A percentile compares a stretch with the other conserved stretches of the same genome.
Conservation (phyloP, 2,888 invertebrate genomes). For the Nomada fabriciana region DNA sequence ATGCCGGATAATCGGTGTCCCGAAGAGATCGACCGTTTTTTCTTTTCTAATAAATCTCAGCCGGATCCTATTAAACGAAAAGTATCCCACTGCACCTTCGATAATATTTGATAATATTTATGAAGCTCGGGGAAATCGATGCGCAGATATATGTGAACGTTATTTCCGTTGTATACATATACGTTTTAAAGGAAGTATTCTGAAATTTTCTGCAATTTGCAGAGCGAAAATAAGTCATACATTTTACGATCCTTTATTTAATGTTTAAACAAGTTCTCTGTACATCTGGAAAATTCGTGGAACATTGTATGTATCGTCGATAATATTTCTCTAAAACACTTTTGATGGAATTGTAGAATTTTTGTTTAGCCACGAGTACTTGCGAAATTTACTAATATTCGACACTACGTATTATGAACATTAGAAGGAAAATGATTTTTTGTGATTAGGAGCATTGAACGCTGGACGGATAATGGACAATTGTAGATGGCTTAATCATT, state of each 20-base stretch:
- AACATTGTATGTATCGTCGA: too few relatives aligned
- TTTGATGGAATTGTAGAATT: too few relatives aligned
- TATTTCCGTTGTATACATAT: not conserved
- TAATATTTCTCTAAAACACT: too few relatives aligned
- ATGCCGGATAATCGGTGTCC: conserved; percentile 50
- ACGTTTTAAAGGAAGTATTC: not conserved
- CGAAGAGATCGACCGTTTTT: conserved; percentile 29
- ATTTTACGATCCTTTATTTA: too few relatives aligned
- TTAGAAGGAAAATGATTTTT: too few relatives aligned
- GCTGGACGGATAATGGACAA: not conserved
- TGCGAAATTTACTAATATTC: too few relatives aligned
- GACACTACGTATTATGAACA: too few relatives aligned
- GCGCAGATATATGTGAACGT: not conserved
- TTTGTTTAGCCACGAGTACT: not conserved
- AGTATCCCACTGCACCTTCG: not conserved
- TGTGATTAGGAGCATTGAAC: too few relatives aligned
- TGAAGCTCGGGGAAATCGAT: not conserved
- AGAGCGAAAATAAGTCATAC: too few relatives aligned
- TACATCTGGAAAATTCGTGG: too few relatives aligned
- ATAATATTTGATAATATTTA: conserved; percentile 17
- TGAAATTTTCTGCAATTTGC: too few relatives aligned
- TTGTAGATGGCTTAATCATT: not conserved
- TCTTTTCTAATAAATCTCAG: conserved; percentile 11
- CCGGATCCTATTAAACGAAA: conserved; percentile 9
- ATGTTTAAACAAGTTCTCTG: too few relatives aligned